phyloP scores from a whole-genome alignment of 92 coral and sea anemone genomes.

The Epizoanthus stellaris region DNA sequence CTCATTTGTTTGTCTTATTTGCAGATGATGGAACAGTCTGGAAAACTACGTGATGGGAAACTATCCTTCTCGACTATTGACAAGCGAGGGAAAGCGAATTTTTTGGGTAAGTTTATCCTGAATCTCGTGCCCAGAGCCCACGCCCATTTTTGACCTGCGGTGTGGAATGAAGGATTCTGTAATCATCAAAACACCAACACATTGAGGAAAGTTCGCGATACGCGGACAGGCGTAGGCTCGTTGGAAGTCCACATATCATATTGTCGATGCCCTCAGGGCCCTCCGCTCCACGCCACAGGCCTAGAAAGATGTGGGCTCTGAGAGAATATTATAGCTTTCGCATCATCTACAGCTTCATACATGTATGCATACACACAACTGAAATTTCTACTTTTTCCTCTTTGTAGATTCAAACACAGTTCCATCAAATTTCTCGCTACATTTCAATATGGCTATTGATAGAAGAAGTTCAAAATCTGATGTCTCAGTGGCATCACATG shows the following conservation, averaged over 20 bases:
- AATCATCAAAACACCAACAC: no score
- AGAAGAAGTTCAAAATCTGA: constrained; percentile 80
- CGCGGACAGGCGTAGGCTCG: no score
- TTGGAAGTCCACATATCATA: no score
- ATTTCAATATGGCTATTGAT: constrained; percentile 67
- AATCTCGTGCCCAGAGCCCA: no score
- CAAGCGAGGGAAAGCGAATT: constrained; percentile 21
- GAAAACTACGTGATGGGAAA: constrained; percentile 31
- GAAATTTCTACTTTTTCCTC: not conserved
- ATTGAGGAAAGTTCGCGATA: no score
- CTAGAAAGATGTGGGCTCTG: no score
- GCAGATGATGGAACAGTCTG: constrained; percentile 35
- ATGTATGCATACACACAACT: not conserved
- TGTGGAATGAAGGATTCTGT: no score
- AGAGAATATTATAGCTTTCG: not conserved
- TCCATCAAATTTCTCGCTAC: constrained; percentile 69
- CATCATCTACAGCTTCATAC: not conserved
- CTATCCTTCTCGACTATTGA: constrained; percentile 11
- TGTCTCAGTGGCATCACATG: constrained; percentile 59
- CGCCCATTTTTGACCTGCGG: no score
- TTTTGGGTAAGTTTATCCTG: constrained; percentile 4
- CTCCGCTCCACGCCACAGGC: no score
- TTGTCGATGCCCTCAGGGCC: no score
- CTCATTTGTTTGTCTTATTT: not conserved
- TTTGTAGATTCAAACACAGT: constrained; percentile 65